These are phyloP conservation scores for Rynchops niger DNA, from an alignment of 2,113 vertebrate species.

Conservation along the genomic window DNA sequence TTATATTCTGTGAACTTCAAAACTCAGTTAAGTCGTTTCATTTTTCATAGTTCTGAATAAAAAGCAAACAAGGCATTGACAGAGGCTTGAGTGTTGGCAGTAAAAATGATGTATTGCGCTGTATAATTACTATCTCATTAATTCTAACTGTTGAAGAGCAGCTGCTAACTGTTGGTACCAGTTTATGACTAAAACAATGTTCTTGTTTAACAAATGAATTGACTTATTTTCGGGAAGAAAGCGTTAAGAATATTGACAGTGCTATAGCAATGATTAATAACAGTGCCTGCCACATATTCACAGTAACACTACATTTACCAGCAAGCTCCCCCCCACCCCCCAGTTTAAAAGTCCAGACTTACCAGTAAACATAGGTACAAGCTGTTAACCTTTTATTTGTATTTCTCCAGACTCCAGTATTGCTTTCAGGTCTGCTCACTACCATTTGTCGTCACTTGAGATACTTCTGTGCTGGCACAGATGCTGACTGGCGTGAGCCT, in stretches of 20 bases:
- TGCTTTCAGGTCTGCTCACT: conserved; percentile 10
- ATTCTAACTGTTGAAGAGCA: conserved; percentile 33
- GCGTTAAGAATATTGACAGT: neutral
- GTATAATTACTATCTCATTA: conserved; percentile 32
- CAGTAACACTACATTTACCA: neutral
- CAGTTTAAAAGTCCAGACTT: conserved; percentile 58
- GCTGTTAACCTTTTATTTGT: conserved; percentile 17
- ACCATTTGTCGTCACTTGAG: neutral
- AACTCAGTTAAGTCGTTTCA: neutral
- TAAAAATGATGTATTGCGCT: conserved; percentile 1
- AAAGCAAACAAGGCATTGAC: conserved; percentile 10
- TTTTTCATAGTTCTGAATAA: conserved; percentile 44
- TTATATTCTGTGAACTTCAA: conserved; percentile 23
- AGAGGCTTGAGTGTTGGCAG: neutral
- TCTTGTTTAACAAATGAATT: conserved; percentile 26
- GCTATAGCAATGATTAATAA: neutral
- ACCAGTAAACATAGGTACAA: conserved; percentile 49
- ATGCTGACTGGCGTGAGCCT: neutral
- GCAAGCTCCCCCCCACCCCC: neutral
- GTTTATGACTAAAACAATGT: conserved; percentile 10
- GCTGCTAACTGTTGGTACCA: conserved; percentile 23
- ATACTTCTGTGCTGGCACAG: neutral
- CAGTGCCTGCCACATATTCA: neutral
- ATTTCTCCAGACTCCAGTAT: conserved; percentile 28
- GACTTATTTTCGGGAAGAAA: neutral